Evolutionary conservation across 2,113 vertebrate genomes (phyloP).

Genomic region (Bothrops jararaca): DNA sequence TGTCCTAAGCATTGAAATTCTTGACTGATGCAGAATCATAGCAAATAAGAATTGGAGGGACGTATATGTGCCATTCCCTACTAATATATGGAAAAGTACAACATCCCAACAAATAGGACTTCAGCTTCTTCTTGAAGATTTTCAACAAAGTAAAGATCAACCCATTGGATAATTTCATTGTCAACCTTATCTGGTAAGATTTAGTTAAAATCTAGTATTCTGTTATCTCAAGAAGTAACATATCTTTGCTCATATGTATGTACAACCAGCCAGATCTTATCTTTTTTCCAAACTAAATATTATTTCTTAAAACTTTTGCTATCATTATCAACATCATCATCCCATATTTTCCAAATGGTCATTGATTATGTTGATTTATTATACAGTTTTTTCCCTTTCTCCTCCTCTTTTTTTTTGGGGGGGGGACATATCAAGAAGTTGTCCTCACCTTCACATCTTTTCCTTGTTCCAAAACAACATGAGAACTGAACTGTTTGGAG

Average conservation of each 20-base stretch:
- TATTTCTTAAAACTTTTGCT: neutral
- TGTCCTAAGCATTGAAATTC: neutral
- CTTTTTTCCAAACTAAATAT: neutral
- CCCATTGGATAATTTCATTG: neutral
- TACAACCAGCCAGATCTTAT: neutral
- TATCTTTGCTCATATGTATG: neutral
- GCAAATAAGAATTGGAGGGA: neutral
- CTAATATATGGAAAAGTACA: neutral
- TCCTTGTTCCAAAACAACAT: constrained; percentile 12
- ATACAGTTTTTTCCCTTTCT: too few species aligned
- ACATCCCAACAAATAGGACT: neutral
- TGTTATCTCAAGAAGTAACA: neutral
- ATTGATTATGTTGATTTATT: neutral
- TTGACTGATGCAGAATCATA: neutral
- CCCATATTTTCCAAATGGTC: neutral
- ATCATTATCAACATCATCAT: neutral
- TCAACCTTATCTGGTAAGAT: neutral
- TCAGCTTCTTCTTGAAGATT: neutral
- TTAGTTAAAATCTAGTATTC: neutral
- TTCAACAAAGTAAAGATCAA: neutral
- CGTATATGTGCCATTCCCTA: neutral
- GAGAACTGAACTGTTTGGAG: neutral
- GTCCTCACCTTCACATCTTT: constrained; percentile 45
- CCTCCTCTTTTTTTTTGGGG: too few species aligned
- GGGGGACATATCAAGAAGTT: neutral